Conservation (phyloP, 1,140 invertebrate genomes). For the Polypedilum pembai region DNA sequence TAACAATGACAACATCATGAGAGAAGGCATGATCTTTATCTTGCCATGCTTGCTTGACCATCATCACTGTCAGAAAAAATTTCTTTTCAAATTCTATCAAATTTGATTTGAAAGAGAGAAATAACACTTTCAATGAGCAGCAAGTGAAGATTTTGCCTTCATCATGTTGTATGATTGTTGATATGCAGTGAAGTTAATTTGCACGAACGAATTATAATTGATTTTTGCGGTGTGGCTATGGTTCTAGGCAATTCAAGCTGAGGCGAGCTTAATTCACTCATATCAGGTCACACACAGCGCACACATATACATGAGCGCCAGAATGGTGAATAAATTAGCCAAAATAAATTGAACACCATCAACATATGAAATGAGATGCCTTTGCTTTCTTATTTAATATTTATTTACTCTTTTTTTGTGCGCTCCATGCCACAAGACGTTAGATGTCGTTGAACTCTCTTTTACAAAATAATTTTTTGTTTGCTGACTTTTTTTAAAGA, state of each 20-base stretch:
- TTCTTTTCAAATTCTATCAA: too few species aligned
- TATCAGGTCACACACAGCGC: background rate
- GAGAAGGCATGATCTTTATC: too few species aligned
- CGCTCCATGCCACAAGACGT: background rate
- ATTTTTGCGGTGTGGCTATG: background rate
- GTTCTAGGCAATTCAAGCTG: constrained; percentile 6
- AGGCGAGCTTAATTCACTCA: background rate
- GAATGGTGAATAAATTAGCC: constrained; percentile 6
- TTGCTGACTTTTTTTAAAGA: background rate
- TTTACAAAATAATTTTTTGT: background rate
- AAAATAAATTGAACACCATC: constrained; percentile 18
- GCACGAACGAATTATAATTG: constrained; percentile 12
- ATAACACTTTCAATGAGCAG: too few species aligned
- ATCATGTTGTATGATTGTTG: background rate
- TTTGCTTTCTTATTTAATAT: constrained; percentile 10
- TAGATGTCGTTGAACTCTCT: constrained; percentile 16
- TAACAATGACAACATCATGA: too few species aligned
- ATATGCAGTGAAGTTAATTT: constrained; percentile 7
- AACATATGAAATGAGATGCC: constrained; percentile 17
- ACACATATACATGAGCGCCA: background rate
- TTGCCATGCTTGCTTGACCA: too few species aligned
- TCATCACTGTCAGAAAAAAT: too few species aligned
- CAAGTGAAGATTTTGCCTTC: background rate
- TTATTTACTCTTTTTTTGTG: background rate
- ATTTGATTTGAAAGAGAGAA: too few species aligned